Base-by-base conservation (phyloP, 1,140 invertebrate genomes). In the Grapholita molesta region DNA sequence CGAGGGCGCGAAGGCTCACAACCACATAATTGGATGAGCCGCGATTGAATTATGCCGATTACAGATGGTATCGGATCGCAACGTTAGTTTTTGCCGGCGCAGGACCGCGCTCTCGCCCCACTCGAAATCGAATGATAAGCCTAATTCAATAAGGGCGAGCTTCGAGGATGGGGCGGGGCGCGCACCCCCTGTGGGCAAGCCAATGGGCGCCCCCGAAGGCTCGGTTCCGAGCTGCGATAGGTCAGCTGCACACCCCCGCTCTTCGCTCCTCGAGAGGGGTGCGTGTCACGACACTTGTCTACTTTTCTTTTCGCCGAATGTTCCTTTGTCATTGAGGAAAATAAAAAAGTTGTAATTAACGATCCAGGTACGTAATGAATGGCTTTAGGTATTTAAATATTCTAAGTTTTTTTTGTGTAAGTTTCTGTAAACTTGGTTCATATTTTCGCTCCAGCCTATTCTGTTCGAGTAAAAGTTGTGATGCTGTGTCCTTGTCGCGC, bases 91-190 rank as follows among this genome's bases (percentile, higher is more conserved):
- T 88, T 84, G 76, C 82, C 80, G 75, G 74, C 79, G 79, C 82
- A 88, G 86, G 85, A 87, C 91, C 90, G 86, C 80, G 86, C 91
- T 79, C 84, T 87, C 79, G 89, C 85, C 89, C 90, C 88, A 88
- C 90, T 90, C 84, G 90, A 92, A 92, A 92, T 92, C 92, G 88
- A 92, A 92, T 92, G 91, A 92, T 92, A 92, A 92, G 90, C 89
- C 89, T 92, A 92, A 92, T 92, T 92, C 89, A 92, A 92, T 92
- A 92, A 92, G 89, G 90, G 88, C 81, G 80, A 82, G 83, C 82
- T 79, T 85, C 78, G 89, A 87, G 88, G 80, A 84, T 71, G 85
- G 85, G 90, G 89, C 89, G 89, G 91, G 83, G 84, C 86, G 76
- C 73, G 76, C 79, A 81, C 83, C 87, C 86, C 86, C 82, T 68